Evolutionary conservation across 2,797 vertebrate species (phyloP).

Genomic region (Fundulus diaphanus): DNA sequence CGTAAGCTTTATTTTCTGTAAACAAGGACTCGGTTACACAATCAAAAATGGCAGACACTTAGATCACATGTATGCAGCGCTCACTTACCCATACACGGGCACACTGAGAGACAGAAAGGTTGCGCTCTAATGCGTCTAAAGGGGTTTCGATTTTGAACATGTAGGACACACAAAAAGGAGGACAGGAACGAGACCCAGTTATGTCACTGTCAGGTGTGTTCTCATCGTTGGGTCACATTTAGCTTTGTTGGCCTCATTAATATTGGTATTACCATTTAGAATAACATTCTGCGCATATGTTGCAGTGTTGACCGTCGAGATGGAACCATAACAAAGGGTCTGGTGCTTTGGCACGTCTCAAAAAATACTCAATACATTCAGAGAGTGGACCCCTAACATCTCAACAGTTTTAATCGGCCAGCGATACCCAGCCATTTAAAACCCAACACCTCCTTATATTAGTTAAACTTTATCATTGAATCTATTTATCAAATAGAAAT

Average conservation of each 20-base stretch:
- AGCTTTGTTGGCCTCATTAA: not conserved
- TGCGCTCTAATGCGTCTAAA: slow-evolving; percentile 43
- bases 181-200: slow-evolving; percentile 17
- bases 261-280: not conserved
- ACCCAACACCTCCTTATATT: too few relatives aligned
- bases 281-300: not conserved
- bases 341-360: not conserved
- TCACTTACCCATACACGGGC: slow-evolving; percentile 15
- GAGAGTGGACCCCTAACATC: not conserved
- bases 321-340: not conserved
- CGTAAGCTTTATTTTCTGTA: slow-evolving; percentile 55
- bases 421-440: too few relatives aligned
- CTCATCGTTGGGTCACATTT: not conserved
- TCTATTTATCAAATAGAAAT: too few relatives aligned
- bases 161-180: slow-evolving; percentile 25
- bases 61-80: slow-evolving; percentile 13
- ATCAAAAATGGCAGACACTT: slow-evolving; percentile 17
- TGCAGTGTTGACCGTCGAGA: not conserved
- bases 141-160: slow-evolving; percentile 35
- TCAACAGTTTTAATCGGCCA: not conserved
- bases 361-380: not conserved
- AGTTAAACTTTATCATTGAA: too few relatives aligned
- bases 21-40: slow-evolving; percentile 45
- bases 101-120: slow-evolving; percentile 17
- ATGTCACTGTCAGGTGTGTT: slow-evolving; percentile 16